phyloP scores from a whole-genome alignment of 1,140 invertebrate genomes.

The Aphis gossypii region DNA sequence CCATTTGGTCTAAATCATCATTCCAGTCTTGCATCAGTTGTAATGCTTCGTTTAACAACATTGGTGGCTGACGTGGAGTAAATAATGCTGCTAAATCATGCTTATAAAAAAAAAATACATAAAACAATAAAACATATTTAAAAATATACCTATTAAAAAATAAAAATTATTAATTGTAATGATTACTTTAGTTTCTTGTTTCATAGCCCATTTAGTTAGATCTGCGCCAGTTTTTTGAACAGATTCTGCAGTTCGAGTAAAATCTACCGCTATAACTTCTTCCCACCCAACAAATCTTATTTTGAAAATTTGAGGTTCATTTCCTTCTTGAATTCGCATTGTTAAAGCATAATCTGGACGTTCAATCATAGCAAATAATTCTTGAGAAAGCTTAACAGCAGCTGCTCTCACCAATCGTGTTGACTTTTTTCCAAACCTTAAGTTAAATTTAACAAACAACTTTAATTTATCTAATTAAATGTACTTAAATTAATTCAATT shows the following conservation, averaged over 20 bases:
- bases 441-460: slow-evolving; percentile 56
- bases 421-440: slow-evolving; percentile 97
- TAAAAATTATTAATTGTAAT: neutral
- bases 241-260: slow-evolving; percentile 96
- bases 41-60: slow-evolving; percentile 85
- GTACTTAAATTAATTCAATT: neutral
- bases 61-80: slow-evolving; percentile 89
- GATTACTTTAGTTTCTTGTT: slow-evolving; percentile 84
- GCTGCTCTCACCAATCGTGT: slow-evolving; percentile 94
- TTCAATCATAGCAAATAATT: slow-evolving; percentile 91
- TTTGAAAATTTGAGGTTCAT: slow-evolving; percentile 87
- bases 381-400: slow-evolving; percentile 93
- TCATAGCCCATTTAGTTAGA: slow-evolving; percentile 89
- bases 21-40: slow-evolving; percentile 93
- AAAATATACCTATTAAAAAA: neutral
- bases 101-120: slow-evolving; percentile 63
- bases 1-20: slow-evolving; percentile 95
- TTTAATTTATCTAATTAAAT: neutral
- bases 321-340: slow-evolving; percentile 86
- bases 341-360: slow-evolving; percentile 88
- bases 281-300: slow-evolving; percentile 98
- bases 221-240: slow-evolving; percentile 96
- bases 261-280: slow-evolving; percentile 98
- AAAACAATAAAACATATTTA: neutral
- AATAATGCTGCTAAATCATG: slow-evolving; percentile 95